Base-by-base conservation (phyloP, 2,888 invertebrate genomes). In the Argyresthia goedartella region DNA sequence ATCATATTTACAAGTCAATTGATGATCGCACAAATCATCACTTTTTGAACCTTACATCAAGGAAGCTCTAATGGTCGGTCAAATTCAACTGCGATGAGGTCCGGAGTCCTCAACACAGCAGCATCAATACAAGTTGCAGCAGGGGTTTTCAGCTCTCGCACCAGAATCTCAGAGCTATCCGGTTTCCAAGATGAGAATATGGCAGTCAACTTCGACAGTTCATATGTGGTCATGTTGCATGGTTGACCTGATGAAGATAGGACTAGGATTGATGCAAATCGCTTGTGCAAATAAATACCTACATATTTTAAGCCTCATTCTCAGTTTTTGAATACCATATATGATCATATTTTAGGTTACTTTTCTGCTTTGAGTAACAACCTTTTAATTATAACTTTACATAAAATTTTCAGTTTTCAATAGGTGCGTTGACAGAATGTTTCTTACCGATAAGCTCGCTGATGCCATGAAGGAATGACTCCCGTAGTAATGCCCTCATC, bases 211-310 rank as follows among this genome's bases (percentile, higher is more conserved):
- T 58, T 66, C 42, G 77, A 69, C 43, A 69, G 66, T 57, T 84
- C 85, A 63, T 75, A 79, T 14, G 84, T 82, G 1, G 77, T 52
- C 11, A 85, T 71, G 41, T 61, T 71, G 60, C 81, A 80, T 41
- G 65, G 53, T 57, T 76, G 64, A 41, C 77, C 84, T 85, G 57
- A 33, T 68, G 66, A 52, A n/a, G 60, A 45, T 25, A 25, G 25
- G 25, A 25, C n/a, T n/a, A n/a, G n/a, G n/a, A n/a, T n/a, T n/a
- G n/a, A n/a, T n/a, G n/a, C n/a, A n/a, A n/a, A n/a, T n/a, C n/a
- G n/a, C n/a, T n/a, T n/a, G n/a, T n/a, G n/a, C n/a, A n/a, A n/a
- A n/a, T n/a, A n/a, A n/a, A n/a, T n/a, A n/a, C n/a, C n/a, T n/a
- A n/a, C n/a, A n/a, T n/a, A n/a, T n/a, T n/a, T n/a, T n/a, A n/a